Evolutionary conservation across 2,888 invertebrate species (phyloP), one percentile per base, ranked within the genome.

Genomic region (Helicoverpa assulta): DNA sequence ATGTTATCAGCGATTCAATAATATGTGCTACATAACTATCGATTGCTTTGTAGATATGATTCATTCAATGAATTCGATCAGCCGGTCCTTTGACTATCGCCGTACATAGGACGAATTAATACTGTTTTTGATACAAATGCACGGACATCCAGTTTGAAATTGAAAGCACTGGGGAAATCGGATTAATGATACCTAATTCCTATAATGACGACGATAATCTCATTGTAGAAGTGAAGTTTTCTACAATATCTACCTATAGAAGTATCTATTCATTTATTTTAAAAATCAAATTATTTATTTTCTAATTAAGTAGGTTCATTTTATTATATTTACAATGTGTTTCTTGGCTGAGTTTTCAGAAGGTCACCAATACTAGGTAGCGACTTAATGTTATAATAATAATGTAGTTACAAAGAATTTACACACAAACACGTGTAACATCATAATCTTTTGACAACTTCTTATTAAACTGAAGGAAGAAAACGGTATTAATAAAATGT

Each of bases 131-230:
- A 33, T 26, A 47, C 40, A 26, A 40, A 66, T 50, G 43, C 37
- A 33, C 12, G 47, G 29, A 66, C 21, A 57, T 37, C 26, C 54
- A 57, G 14, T n/a, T 19, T 19, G 14, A 73, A 67, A 78, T 78
- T 67, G 50, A 72, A 73, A 62, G 37, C 47, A 19, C 55, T 58
- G 53, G 55, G 47, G 33, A 70, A 57, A 70, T 70, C 55, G 43
- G 19, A 50, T 26, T 26, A 26, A 26, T 26, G 26, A 26, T 26
- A 26, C 26, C 26, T 26, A 26, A 26, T 26, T 26, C 26, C 26
- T 4, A 4, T 59, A 29, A 56, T 14, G 5, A 21, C 18, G 12
- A 59, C 56, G 52, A 60, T 63, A 66, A 53, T 61, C 33, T 55
- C 61, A 52, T 71, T 37, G 19, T 52, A 6, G 26, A 29, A 59